phyloP scores from a whole-genome alignment of 1,140 invertebrate species.

The Drosophila pseudoananassae region DNA sequence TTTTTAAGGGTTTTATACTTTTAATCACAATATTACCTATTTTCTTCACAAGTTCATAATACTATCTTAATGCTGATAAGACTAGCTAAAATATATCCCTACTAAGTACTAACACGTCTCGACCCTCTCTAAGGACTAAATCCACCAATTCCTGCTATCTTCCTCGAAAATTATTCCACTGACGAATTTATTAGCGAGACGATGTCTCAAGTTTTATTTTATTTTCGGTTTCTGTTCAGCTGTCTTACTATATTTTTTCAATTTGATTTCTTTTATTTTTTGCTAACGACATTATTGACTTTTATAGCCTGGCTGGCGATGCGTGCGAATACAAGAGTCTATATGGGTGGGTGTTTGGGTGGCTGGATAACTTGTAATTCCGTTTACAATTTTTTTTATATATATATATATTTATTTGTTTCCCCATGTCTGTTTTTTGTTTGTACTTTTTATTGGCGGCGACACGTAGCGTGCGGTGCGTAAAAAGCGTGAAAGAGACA shows the following conservation, averaged over 20 bases:
- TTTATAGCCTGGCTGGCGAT: conserved; percentile 26
- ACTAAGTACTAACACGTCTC: conserved; percentile 20
- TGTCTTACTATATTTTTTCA: conserved; percentile 56
- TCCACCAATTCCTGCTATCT: conserved; percentile 16
- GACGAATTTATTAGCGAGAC: conserved; percentile 57
- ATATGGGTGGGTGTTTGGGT: conserved; percentile 3
- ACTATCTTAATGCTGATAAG: too few relatives aligned
- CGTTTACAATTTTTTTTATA: conserved; percentile 30
- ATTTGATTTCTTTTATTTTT: conserved; percentile 51
- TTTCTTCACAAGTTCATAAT: too few relatives aligned
- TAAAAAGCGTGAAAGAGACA: conserved; percentile 63
- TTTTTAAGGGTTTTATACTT: too few relatives aligned
- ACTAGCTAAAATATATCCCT: neutral
- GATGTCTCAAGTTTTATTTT: conserved; percentile 42
- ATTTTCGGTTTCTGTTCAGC: conserved; percentile 24
- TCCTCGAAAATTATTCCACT: conserved; percentile 41
- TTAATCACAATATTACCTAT: too few relatives aligned
- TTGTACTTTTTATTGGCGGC: conserved; percentile 51
- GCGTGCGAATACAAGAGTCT: conserved; percentile 6
- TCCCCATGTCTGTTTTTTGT: conserved; percentile 35
- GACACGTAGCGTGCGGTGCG: conserved; percentile 51
- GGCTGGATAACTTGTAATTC: conserved; percentile 47
- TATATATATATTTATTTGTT: conserved; percentile 13
- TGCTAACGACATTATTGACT: conserved; percentile 55
- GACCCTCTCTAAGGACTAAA: neutral